Evolutionary conservation across 2,797 vertebrate species (phyloP).

Genomic region (Sardinella longiceps): DNA sequence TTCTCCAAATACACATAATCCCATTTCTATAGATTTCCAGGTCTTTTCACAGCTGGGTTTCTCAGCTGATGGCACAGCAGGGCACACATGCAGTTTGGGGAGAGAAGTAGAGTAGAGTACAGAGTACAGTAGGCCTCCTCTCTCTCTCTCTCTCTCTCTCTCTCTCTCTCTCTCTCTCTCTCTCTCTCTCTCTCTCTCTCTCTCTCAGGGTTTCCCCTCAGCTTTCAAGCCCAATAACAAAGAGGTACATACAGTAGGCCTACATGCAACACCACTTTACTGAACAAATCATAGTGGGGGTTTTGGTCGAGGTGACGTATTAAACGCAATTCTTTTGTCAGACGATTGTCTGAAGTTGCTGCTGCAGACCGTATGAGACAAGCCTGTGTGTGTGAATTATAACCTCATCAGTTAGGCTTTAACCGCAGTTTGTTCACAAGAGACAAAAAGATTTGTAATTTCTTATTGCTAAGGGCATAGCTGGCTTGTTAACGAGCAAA

Average conservation of each 20-base stretch:
- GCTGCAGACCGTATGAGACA: neutral
- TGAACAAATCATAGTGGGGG: neutral
- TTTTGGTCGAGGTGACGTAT: neutral
- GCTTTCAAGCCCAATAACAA: neutral
- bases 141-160: too few species aligned
- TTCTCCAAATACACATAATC: slow-evolving; percentile 2
- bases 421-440: neutral
- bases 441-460: neutral
- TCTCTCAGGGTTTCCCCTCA: neutral
- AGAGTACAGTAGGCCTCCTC: too few species aligned
- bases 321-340: neutral
- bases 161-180: too few species aligned
- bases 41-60: slow-evolving; percentile 14
- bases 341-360: too few species aligned
- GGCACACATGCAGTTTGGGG: neutral
- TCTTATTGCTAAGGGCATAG: neutral
- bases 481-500: neutral
- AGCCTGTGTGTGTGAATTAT: neutral
- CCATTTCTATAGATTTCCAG: slow-evolving; percentile 26
- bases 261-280: neutral
- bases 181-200: too few species aligned
- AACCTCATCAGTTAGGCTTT: neutral
- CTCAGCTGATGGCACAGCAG: neutral
- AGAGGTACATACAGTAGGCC: neutral
- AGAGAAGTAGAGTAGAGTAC: neutral